These are phyloP conservation scores for Pterophyllum scalare DNA, from an alignment of 2,113 vertebrate genomes.

Conservation along the genomic window DNA sequence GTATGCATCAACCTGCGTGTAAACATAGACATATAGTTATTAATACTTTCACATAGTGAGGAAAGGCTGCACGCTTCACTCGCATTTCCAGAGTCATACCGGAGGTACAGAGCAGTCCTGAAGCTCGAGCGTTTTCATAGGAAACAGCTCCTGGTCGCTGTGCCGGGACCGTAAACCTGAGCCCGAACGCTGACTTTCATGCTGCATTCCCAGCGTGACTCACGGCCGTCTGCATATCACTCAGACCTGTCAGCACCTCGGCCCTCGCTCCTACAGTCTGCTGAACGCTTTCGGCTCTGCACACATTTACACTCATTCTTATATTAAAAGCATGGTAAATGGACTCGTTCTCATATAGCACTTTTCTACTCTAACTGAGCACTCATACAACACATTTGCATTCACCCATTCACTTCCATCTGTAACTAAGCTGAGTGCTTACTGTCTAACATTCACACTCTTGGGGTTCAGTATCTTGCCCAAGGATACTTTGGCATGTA, in stretches of 20 bases:
- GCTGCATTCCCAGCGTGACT: conserved; percentile 44
- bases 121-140: conserved; percentile 2
- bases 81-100: not conserved
- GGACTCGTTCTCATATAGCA: no score
- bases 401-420: no score
- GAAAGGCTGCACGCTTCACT: conserved; percentile 51
- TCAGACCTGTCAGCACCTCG: conserved; percentile 33
- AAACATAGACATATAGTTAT: conserved; percentile 48
- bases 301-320: not conserved
- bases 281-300: not conserved
- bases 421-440: no score
- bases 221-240: conserved; percentile 20
- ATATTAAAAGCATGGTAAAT: no score
- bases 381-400: no score
- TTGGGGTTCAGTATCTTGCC: no score
- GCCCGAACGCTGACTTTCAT: not conserved
- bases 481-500: no score
- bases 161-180: conserved; percentile 23
- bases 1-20: conserved; percentile 18
- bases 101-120: conserved; percentile 14
- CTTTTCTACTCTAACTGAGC: no score
- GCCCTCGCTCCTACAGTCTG: not conserved
- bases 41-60: conserved; percentile 38
- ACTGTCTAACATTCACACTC: no score
- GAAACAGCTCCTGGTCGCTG: not conserved